Conservation (phyloP, 1,140 invertebrate genomes). For the Drosophila littoralis region DNA sequence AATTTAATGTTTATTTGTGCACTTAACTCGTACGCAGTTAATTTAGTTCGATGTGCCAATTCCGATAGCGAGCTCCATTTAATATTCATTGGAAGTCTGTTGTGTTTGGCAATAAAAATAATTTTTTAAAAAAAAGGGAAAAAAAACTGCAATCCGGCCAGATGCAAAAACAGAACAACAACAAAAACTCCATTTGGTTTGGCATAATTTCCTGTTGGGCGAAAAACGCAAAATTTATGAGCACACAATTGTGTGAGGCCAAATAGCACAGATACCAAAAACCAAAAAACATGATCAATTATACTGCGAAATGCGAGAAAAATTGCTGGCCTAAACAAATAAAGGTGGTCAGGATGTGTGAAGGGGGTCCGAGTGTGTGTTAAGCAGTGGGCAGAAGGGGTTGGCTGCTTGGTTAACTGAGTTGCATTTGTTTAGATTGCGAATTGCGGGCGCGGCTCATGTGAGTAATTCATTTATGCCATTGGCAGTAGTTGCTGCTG, state of each 20-base stretch:
- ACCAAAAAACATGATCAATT: slow-evolving; percentile 76
- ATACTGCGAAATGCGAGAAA: slow-evolving; percentile 69
- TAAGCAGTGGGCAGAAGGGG: not conserved
- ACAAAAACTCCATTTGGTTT: slow-evolving; percentile 42
- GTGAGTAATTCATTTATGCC: slow-evolving; percentile 69
- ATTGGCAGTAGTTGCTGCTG: slow-evolving; percentile 30
- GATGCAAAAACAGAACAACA: slow-evolving; percentile 17
- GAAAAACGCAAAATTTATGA: slow-evolving; percentile 62
- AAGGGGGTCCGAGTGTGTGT: not conserved
- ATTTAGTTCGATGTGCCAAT: slow-evolving; percentile 17
- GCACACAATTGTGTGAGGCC: slow-evolving; percentile 57
- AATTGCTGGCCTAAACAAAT: slow-evolving; percentile 53
- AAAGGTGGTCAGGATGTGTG: slow-evolving; percentile 10
- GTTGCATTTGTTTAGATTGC: slow-evolving; percentile 43
- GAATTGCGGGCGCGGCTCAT: slow-evolving; percentile 61
- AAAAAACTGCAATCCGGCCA: slow-evolving; percentile 33
- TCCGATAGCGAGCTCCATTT: slow-evolving; percentile 18
- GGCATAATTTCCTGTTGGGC: slow-evolving; percentile 70
- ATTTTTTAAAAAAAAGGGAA: not conserved
- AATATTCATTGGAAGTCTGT: slow-evolving; percentile 12
- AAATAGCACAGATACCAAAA: slow-evolving; percentile 50
- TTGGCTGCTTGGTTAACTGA: slow-evolving; percentile 2
- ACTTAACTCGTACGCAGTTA: not conserved
- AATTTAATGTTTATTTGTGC: not conserved
- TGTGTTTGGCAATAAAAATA: slow-evolving; percentile 15